phyloP scores from a whole-genome alignment of 2,797 vertebrate genomes.

The Acanthurus lineatus region DNA sequence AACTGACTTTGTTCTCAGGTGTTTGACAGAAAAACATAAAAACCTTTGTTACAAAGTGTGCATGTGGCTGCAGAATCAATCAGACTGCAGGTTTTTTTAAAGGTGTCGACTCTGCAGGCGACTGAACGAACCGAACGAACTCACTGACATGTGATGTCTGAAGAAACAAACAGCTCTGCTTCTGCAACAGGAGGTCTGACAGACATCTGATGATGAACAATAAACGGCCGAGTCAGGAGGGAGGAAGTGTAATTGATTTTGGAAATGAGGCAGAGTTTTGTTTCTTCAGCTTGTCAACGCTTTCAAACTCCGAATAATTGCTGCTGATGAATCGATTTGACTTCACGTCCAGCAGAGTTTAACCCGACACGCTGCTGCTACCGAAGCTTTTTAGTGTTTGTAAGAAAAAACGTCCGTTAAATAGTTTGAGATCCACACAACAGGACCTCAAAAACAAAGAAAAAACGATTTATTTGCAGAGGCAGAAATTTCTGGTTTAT shows the following conservation, averaged over 20 bases:
- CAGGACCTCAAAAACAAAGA: no score
- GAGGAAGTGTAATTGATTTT: neutral
- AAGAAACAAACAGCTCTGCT: neutral
- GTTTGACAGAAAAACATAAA: slow-evolving; percentile 2
- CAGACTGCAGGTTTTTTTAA: neutral
- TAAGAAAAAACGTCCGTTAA: no score
- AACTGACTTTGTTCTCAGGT: no score
- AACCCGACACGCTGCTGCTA: neutral
- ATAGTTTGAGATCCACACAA: no score
- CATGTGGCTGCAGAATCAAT: slow-evolving; percentile 1
- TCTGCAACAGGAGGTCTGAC: neutral
- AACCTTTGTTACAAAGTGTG: neutral
- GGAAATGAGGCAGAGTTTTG: neutral
- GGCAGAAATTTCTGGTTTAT: no score
- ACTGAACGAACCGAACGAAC: neutral
- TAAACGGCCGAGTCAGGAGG: neutral
- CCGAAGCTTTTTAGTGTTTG: neutral
- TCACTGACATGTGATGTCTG: neutral
- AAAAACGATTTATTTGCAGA: no score
- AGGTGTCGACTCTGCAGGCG: neutral
- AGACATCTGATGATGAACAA: neutral
- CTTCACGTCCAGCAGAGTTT: neutral
- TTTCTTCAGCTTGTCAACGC: neutral
- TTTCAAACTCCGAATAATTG: neutral
- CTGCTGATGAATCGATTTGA: neutral